A percentile compares a stretch with the other conserved stretches of the same genome.
These are phyloP conservation scores for Microchirus variegatus DNA, from an alignment of 2,797 vertebrate species.

Conservation along the genomic window DNA sequence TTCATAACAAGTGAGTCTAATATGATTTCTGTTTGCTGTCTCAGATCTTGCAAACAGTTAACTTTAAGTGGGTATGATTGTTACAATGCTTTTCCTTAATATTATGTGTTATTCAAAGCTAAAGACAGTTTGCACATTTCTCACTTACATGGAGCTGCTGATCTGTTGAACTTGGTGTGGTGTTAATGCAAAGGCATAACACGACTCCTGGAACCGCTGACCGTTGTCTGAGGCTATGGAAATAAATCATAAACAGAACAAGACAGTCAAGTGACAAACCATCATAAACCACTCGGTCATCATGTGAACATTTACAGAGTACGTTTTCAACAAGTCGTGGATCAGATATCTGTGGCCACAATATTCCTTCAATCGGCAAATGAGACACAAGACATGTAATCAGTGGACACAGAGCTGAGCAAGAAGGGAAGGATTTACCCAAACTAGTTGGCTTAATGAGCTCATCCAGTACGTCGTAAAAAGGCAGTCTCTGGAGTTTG, in stretches of 20 bases:
- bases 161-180: constrained; percentile 98
- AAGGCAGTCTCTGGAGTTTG: constrained; percentile 98
- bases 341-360: constrained; percentile 17
- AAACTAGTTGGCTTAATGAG: constrained; percentile 98
- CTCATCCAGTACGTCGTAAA: constrained; percentile 97
- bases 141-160: constrained; percentile 98
- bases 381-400: neutral
- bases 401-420: constrained; percentile 13
- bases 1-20: neutral
- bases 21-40: neutral
- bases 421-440: constrained; percentile 81
- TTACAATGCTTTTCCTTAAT: constrained; percentile 1
- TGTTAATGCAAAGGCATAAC: constrained; percentile 97
- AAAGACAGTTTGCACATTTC: constrained; percentile 1
- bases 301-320: neutral
- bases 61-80: neutral
- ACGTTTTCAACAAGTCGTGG: constrained; percentile 3
- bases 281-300: constrained; percentile 1
- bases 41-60: constrained; percentile 1
- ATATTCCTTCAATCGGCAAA: constrained; percentile 1
- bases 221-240: constrained; percentile 91
- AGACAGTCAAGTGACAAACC: constrained; percentile 11
- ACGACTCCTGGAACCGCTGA: constrained; percentile 98
- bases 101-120: constrained; percentile 17
- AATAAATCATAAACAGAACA: constrained; percentile 20